These are phyloP conservation scores for Nothobranchius kuhntae DNA, from an alignment of 2,113 vertebrate genomes.

Conservation along the genomic window DNA sequence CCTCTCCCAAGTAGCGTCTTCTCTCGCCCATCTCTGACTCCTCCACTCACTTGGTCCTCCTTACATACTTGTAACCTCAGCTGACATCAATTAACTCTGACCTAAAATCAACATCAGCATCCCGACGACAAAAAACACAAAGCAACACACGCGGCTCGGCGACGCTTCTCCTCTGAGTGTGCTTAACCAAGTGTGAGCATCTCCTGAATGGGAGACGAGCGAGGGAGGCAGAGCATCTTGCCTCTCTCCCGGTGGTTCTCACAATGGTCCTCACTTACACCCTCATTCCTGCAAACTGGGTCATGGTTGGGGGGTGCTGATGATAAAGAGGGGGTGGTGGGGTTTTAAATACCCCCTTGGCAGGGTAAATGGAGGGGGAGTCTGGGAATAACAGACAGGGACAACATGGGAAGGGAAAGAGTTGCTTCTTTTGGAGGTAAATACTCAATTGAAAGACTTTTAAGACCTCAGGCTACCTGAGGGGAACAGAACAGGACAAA, in stretches of 20 bases:
- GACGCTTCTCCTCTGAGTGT: constrained; percentile 38
- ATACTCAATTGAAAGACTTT: constrained; percentile 12
- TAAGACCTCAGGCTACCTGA: constrained; percentile 25
- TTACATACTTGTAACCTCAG: constrained; percentile 42
- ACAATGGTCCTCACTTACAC: constrained; percentile 73
- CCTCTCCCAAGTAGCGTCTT: constrained; percentile 46
- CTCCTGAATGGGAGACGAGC: constrained; percentile 56
- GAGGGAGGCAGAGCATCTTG: constrained; percentile 66
- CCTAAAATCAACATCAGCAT: constrained; percentile 42
- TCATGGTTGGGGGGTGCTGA: constrained; percentile 70
- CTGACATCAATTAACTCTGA: constrained; percentile 50
- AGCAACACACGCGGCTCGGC: constrained; percentile 25
- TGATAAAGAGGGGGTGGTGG: constrained; percentile 31
- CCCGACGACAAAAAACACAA: constrained; percentile 36
- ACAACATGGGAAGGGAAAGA: constrained; percentile 28
- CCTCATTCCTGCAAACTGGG: constrained; percentile 73
- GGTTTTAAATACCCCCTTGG: constrained; percentile 51
- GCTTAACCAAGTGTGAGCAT: constrained; percentile 62
- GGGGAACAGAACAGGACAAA: neutral
- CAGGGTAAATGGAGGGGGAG: constrained; percentile 30
- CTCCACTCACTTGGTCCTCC: constrained; percentile 28
- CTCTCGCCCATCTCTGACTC: constrained; percentile 47
- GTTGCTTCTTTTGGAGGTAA: constrained; percentile 16
- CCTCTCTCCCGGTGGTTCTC: constrained; percentile 61
- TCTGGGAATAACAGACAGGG: constrained; percentile 42